phyloP scores from a whole-genome alignment of 92 coral and sea anemone genomes.

The Montipora capitata region DNA sequence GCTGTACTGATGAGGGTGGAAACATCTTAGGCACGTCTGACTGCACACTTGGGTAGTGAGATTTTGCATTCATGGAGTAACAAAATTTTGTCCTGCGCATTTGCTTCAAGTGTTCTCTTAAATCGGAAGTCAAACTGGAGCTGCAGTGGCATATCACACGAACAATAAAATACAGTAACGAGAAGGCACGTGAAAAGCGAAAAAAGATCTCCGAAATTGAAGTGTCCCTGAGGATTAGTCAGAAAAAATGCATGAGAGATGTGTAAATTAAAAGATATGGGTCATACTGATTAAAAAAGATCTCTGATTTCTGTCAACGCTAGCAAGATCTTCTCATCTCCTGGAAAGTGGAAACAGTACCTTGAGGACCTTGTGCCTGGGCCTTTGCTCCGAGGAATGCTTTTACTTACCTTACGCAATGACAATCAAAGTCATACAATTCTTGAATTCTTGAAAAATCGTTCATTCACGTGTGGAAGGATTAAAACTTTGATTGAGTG shows the following conservation, averaged over 20 bases:
- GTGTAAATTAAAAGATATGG: slow-evolving; percentile 55
- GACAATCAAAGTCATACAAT: slow-evolving; percentile 31
- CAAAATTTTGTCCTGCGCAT: slow-evolving; percentile 54
- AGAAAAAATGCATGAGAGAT: too few species aligned
- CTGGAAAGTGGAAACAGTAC: slow-evolving; percentile 45
- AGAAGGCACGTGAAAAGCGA: too few species aligned
- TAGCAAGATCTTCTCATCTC: slow-evolving; percentile 54
- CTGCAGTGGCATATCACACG: slow-evolving; percentile 53
- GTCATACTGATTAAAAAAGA: slow-evolving; percentile 17
- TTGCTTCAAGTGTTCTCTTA: slow-evolving; percentile 46
- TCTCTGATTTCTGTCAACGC: slow-evolving; percentile 42
- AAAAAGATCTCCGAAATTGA: too few species aligned
- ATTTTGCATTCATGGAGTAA: slow-evolving; percentile 37
- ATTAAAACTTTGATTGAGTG: slow-evolving; percentile 26
- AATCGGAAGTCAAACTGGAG: slow-evolving; percentile 57
- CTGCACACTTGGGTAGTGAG: slow-evolving; percentile 44
- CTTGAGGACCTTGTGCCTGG: slow-evolving; percentile 60
- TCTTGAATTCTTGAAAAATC: slow-evolving; percentile 19
- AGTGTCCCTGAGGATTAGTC: too few species aligned
- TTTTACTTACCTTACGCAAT: slow-evolving; percentile 42
- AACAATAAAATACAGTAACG: neutral
- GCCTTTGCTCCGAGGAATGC: slow-evolving; percentile 49
- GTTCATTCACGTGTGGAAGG: slow-evolving; percentile 39
- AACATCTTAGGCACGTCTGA: slow-evolving; percentile 34
- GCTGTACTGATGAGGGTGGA: slow-evolving; percentile 26